Evolutionary conservation across 2,888 invertebrate genomes (phyloP), one percentile per base, ranked within the genome.

Genomic region (Trichacis sp.): DNA sequence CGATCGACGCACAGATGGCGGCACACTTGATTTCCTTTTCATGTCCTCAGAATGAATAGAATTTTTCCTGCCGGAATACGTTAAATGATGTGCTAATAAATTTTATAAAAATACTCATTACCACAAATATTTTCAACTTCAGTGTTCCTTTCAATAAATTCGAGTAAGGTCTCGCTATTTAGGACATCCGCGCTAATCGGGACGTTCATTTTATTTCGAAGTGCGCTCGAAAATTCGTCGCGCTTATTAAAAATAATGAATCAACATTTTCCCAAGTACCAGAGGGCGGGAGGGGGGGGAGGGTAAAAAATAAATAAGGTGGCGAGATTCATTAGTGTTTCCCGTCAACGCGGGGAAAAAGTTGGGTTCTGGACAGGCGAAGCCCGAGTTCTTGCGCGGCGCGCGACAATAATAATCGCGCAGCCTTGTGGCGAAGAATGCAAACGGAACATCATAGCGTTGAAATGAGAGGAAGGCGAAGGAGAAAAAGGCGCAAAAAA

Each of bases 401-500:
- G 24, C 24, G 50, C 43, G 57, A 66, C 58, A 66, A 62, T 62
- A 66, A 66, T 66, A 66, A 66, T 38, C 62, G 56, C 54, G 54
- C 54, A 59, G 54, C 45, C 17, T 40, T 66, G 64, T 64, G 51
- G 56, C 51, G 57, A 71, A 71, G 71, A 77, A 73, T 73, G 70
- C 73, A 60, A 70, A 72, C 66, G 70, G 71, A 73, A 73, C 73
- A 72, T 72, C 62, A 59, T 66, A 62, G 47, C 47, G 49, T 62
- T 58, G 48, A 62, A 66, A 66, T 59, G 59, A 48, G 52, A 62
- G 58, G 45, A 53, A 58, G 61, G 49, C 43, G 50, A 59, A 54
- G 64, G 64, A 70, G 72, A 73, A 74, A 71, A 71, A 53, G 62
- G 67, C 56, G 69, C 54, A 45, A 53, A 54, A 63, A 61, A 62